Evolutionary conservation across 2,113 vertebrate genomes (phyloP), one percentile per base, ranked within the genome.

Genomic region (Merops nubicus): DNA sequence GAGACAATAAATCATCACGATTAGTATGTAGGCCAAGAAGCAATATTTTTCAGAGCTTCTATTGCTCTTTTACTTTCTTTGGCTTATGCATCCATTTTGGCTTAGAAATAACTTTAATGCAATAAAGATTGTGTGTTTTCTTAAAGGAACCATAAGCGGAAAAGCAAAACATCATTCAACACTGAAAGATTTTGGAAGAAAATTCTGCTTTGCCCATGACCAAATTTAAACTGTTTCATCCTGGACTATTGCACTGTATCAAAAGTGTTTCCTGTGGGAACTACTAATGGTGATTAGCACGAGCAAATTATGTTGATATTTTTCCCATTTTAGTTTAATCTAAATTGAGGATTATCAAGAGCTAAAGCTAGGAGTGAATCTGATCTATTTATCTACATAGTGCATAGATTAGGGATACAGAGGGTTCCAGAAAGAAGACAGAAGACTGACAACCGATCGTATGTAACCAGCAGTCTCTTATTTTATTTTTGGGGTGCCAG

Each of bases 31-130:
- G 72, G 78, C 85, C 76, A 92, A 97, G 85, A 91, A 91, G 89
- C 67, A 78, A 84, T 59, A 89, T 94, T 95, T 97, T 93, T 97
- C 96, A 96, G 69, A 97, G 72, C 67, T 84, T 84, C 91, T 91
- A 34, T 96, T 97, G 74, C 78, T 97, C 90, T 97, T 98, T 93
- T 95, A 89, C 77, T 81, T 97, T 96, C 36, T 83, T 83, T 92
- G 65, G 48, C 51, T 96, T 96, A 92, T 90, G 74, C 97, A 91
- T 78, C 19, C 25, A 75, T 84, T 97, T 97, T 94, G 54, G 38
- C 94, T 97, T 91, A 83, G 69, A 97, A 97, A 96, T 85, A 56
- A 89, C 23, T 20, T 90, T 91, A 91, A 72, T 85, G 43, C 11
- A 76, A 78, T 85, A 80, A 76, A 84, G 63, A 43, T 89, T 91